phyloP scores from a whole-genome alignment of 2,113 vertebrate genomes.

The Trematomus loennbergii region DNA sequence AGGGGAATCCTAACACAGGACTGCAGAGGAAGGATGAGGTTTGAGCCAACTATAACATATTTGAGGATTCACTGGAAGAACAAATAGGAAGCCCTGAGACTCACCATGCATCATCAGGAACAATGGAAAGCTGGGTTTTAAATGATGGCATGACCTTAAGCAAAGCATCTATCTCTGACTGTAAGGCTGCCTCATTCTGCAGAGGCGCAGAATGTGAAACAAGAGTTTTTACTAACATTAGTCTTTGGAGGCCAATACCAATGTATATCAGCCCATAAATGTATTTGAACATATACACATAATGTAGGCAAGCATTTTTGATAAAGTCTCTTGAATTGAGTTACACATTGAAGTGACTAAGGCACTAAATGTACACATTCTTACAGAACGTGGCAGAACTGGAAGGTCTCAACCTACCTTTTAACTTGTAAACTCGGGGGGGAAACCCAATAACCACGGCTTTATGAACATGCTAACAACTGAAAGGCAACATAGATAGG shows the following conservation, averaged over 20 bases:
- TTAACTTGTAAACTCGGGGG: too few relatives aligned
- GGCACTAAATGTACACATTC: background rate
- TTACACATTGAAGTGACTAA: background rate
- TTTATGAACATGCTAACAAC: too few relatives aligned
- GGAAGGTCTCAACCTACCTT: too few relatives aligned
- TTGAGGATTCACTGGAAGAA: background rate
- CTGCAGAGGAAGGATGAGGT: background rate
- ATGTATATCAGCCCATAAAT: background rate
- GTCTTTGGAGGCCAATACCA: background rate
- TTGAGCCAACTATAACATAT: background rate
- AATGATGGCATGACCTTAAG: conserved; percentile 15
- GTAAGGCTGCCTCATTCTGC: too few relatives aligned
- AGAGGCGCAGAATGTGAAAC: background rate
- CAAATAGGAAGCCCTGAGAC: background rate
- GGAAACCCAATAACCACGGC: too few relatives aligned
- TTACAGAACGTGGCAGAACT: too few relatives aligned
- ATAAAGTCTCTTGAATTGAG: background rate
- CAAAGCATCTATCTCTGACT: background rate
- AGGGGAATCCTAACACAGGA: background rate
- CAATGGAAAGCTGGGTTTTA: background rate
- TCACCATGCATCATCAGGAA: background rate
- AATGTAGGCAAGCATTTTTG: background rate
- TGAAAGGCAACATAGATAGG: too few relatives aligned
- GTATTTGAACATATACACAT: background rate
- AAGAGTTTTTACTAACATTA: background rate